phyloP scores from a whole-genome alignment of 2,113 vertebrate genomes.

The Ondatra zibethicus region DNA sequence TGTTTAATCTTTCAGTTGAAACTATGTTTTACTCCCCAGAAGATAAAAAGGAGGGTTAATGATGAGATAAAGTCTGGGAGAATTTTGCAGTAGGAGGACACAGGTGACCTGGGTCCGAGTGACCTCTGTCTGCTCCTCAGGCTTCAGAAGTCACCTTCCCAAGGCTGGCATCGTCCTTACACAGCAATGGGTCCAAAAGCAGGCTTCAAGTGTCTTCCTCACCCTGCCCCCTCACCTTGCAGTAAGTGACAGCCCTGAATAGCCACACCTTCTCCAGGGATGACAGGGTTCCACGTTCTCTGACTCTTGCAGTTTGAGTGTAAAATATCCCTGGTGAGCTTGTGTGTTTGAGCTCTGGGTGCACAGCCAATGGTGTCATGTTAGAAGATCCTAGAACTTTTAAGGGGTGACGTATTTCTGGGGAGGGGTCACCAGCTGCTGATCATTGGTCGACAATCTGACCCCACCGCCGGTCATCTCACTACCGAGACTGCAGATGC shows the following conservation, averaged over 20 bases:
- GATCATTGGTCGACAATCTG: neutral
- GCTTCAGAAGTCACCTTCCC: neutral
- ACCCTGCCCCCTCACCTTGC: neutral
- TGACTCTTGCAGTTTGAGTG: neutral
- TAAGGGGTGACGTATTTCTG: neutral
- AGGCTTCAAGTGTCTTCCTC: neutral
- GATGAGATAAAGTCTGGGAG: neutral
- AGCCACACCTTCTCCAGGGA: neutral
- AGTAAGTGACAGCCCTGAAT: neutral
- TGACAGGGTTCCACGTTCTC: neutral
- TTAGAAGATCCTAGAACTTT: neutral
- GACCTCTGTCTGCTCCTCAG: neutral
- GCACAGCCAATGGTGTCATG: neutral
- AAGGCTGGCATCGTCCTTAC: neutral
- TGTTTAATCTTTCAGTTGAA: slow-evolving; percentile 48
- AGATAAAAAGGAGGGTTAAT: slow-evolving; percentile 22
- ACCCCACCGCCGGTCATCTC: neutral
- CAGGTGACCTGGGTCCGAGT: neutral
- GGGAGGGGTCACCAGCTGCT: neutral
- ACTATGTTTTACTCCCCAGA: slow-evolving; percentile 43
- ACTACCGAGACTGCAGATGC: too few species aligned
- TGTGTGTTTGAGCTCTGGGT: neutral
- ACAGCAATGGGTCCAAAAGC: neutral
- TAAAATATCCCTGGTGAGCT: neutral
- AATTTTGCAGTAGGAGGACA: neutral